These are phyloP conservation scores for Monomorium pharaonis DNA, from an alignment of 1,140 invertebrate species.

Conservation along the genomic window DNA sequence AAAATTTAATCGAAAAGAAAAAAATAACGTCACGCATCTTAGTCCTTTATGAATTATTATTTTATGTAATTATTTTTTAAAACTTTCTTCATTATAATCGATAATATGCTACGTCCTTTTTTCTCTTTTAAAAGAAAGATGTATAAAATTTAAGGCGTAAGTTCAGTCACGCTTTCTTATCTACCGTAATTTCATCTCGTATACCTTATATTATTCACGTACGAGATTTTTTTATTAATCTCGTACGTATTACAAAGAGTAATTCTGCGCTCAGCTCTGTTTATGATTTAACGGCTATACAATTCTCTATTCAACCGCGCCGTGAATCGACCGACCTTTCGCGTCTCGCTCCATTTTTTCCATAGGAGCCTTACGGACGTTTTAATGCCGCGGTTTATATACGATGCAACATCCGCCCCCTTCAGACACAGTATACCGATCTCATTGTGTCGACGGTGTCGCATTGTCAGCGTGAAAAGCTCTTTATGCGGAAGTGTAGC, in stretches of 20 bases:
- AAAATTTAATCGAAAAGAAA: neutral
- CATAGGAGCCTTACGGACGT: constrained; percentile 19
- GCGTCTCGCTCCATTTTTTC: constrained; percentile 16
- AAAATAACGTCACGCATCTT: neutral
- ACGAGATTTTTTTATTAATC: constrained; percentile 5
- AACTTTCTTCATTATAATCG: neutral
- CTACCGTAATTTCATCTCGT: neutral
- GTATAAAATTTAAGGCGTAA: neutral
- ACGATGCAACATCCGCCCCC: constrained; percentile 62
- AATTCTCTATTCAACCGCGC: neutral
- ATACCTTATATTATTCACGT: neutral
- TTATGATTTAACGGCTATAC: neutral
- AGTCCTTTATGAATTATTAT: neutral
- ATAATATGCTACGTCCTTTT: neutral
- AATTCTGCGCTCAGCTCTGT: neutral
- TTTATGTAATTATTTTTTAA: neutral
- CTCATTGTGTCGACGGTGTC: constrained; percentile 21
- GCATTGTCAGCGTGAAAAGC: constrained; percentile 56
- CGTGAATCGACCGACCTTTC: constrained; percentile 21
- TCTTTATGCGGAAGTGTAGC: constrained; percentile 49
- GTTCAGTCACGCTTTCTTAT: neutral
- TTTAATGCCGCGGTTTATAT: constrained; percentile 56
- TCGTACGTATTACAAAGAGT: neutral
- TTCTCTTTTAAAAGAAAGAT: neutral
- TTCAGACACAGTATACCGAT: constrained; percentile 35